Evolutionary conservation across 2,797 vertebrate genomes (phyloP).

Genomic region (Tokudaia muenninki): DNA sequence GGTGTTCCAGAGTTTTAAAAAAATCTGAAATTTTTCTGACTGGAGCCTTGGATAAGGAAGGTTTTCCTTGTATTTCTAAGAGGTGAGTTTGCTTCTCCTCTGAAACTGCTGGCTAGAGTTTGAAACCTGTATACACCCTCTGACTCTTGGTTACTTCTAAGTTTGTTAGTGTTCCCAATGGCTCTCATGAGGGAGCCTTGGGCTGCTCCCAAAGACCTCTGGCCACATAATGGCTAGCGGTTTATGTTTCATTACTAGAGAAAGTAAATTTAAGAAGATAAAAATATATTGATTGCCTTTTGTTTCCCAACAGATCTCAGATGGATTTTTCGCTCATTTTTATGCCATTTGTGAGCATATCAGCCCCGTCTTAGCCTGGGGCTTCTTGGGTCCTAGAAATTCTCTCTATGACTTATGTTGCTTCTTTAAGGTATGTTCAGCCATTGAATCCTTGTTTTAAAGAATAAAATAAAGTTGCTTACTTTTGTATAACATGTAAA

Average conservation of each 20-base stretch:
- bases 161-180: constrained; percentile 28
- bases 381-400: constrained; percentile 96
- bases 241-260: not conserved
- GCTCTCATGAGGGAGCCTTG: not conserved
- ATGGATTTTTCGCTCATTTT: constrained; percentile 98
- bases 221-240: not conserved
- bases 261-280: not conserved
- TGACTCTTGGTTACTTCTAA: not conserved
- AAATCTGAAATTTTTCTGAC: not conserved
- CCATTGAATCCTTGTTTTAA: constrained; percentile 58
- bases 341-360: constrained; percentile 97
- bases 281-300: constrained; percentile 63
- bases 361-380: constrained; percentile 97
- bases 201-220: not conserved
- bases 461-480: constrained; percentile 8
- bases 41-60: not conserved
- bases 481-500: constrained; percentile 33
- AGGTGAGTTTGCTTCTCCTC: constrained; percentile 45
- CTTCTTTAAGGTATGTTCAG: constrained; percentile 95
- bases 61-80: not conserved
- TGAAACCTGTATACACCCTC: not conserved
- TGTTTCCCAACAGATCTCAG: constrained; percentile 89
- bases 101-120: constrained; percentile 47
- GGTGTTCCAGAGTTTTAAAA: not conserved
- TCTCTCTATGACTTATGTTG: constrained; percentile 96